phyloP scores from a whole-genome alignment of 2,888 invertebrate species.

The Agrilus biguttatus region DNA sequence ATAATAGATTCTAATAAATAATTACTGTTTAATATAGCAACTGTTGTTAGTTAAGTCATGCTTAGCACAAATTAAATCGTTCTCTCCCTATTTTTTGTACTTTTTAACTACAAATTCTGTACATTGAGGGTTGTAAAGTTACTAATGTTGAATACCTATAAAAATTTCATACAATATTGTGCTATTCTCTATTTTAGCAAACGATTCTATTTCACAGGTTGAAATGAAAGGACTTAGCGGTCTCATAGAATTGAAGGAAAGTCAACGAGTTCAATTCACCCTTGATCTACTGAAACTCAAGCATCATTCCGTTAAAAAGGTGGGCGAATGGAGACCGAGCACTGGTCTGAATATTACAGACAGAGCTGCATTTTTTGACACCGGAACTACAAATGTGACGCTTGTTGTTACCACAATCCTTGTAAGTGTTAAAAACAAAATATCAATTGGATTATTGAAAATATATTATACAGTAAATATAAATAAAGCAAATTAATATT shows the following conservation, averaged over 20 bases:
- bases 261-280: slow-evolving; percentile 57
- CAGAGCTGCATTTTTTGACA: slow-evolving; percentile 54
- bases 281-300: slow-evolving; percentile 61
- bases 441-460: too few species aligned
- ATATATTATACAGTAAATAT: neutral
- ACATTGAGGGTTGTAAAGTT: too few species aligned
- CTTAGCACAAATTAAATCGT: too few species aligned
- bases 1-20: too few species aligned
- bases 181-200: too few species aligned
- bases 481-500: too few species aligned
- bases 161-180: too few species aligned
- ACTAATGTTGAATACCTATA: too few species aligned
- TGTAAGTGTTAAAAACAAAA: slow-evolving; percentile 35
- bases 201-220: slow-evolving; percentile 35
- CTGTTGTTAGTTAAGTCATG: too few species aligned
- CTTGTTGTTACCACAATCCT: slow-evolving; percentile 63
- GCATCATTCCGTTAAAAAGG: slow-evolving; percentile 58
- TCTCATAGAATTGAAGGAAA: slow-evolving; percentile 67
- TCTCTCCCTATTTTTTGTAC: too few species aligned
- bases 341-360: slow-evolving; percentile 56
- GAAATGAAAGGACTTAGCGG: slow-evolving; percentile 70
- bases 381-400: slow-evolving; percentile 57
- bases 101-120: too few species aligned
- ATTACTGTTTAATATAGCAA: too few species aligned
- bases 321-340: slow-evolving; percentile 60